Evolutionary conservation across 30 jellyfish, hydroid and myxozoan species (phyloP).

Genomic region (Sanderia malayensis): DNA sequence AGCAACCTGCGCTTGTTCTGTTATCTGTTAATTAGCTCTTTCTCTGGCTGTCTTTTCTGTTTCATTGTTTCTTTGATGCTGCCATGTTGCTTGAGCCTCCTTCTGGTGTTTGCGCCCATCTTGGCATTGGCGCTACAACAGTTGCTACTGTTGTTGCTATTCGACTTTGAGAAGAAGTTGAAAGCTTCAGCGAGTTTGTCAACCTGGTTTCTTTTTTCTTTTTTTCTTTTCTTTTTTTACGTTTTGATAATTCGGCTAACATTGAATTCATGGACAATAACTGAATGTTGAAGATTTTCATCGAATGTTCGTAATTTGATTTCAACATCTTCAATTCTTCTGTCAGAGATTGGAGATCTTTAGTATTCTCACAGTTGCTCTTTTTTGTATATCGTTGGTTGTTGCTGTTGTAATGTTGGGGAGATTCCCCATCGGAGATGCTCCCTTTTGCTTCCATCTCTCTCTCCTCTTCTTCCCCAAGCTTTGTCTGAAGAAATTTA

Average conservation of each 20-base stretch:
- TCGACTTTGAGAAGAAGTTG: not conserved
- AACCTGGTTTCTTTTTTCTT: slow-evolving; percentile 6
- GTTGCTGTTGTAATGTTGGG: no score
- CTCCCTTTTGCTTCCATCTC: not conserved
- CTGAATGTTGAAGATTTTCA: slow-evolving; percentile 47
- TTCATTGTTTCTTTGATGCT: not conserved
- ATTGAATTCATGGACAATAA: slow-evolving; percentile 50
- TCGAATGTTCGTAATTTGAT: slow-evolving; percentile 57
- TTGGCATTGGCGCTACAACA: slow-evolving; percentile 43
- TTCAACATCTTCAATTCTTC: slow-evolving; percentile 28
- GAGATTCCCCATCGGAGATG: no score
- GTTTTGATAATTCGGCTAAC: slow-evolving; percentile 34
- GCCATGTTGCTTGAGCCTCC: slow-evolving; percentile 4
- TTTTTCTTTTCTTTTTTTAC: slow-evolving; percentile 11
- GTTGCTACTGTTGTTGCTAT: not conserved
- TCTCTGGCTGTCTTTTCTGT: no score
- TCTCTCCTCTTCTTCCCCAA: slow-evolving; percentile 25
- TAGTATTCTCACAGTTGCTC: not conserved
- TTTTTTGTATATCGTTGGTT: not conserved
- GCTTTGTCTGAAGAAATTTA: slow-evolving; percentile 29
- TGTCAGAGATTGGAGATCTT: not conserved
- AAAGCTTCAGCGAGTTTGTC: not conserved
- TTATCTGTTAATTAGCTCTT: no score
- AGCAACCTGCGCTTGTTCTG: no score
- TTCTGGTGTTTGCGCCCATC: slow-evolving; percentile 1